These are phyloP conservation scores for Sebastolobus alascanus DNA, from an alignment of 2,797 vertebrate species.

Conservation along the genomic window DNA sequence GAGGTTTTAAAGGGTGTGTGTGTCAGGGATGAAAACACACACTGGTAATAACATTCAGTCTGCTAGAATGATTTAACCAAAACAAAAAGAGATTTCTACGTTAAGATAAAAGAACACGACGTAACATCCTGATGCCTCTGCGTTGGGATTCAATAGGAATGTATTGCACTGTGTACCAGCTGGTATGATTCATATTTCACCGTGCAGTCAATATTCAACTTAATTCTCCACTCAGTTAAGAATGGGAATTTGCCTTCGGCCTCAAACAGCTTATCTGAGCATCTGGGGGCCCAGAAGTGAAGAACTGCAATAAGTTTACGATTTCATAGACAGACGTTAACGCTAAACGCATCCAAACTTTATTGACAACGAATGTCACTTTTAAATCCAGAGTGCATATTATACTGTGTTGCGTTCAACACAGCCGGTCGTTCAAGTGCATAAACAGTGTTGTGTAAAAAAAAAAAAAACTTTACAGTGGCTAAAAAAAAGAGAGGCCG, in stretches of 20 bases:
- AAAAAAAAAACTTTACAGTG: constrained; percentile 26
- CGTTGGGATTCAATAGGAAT: constrained; percentile 56
- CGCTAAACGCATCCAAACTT: constrained; percentile 47
- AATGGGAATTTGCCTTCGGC: constrained; percentile 50
- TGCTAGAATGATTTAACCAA: constrained; percentile 60
- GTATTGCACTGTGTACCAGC: constrained; percentile 65
- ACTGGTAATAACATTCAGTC: constrained; percentile 22
- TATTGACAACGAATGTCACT: constrained; percentile 64
- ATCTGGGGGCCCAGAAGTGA: constrained; percentile 35
- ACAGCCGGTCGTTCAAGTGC: constrained; percentile 46
- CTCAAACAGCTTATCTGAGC: constrained; percentile 60
- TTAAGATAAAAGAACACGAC: constrained; percentile 22
- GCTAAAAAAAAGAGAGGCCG: constrained; percentile 34
- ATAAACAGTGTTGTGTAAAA: constrained; percentile 58
- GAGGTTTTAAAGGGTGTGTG: constrained; percentile 27
- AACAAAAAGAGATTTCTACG: constrained; percentile 44
- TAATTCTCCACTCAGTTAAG: constrained; percentile 40
- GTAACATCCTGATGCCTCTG: constrained; percentile 25
- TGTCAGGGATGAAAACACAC: constrained; percentile 31
- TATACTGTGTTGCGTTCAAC: constrained; percentile 38
- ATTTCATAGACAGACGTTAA: constrained; percentile 35
- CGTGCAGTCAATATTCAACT: constrained; percentile 62
- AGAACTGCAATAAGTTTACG: constrained; percentile 76
- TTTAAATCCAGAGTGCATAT: constrained; percentile 49
- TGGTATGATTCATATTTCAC: constrained; percentile 58